Percentiles rank a stretch among this genome's conserved stretches.
These are phyloP conservation scores for Malacosoma neustria DNA, from an alignment of 2,888 invertebrate species.

Conservation along the genomic window DNA sequence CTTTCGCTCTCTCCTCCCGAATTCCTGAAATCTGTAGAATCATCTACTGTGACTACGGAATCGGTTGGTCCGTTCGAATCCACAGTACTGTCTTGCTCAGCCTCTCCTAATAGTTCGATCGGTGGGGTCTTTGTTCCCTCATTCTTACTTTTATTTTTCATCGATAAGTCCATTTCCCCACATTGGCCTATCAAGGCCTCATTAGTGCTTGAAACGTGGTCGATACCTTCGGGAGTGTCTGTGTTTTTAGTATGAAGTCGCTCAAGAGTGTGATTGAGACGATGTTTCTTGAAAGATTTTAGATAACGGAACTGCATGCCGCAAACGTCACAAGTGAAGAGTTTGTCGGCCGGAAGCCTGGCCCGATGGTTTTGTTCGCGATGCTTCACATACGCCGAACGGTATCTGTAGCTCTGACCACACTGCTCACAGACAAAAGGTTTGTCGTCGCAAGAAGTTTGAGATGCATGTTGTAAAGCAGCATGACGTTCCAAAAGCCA, in stretches of 20 bases:
- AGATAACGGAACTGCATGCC: slow-evolving; percentile 94
- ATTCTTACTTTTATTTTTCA: slow-evolving; percentile 57
- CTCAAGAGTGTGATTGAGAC: slow-evolving; percentile 89
- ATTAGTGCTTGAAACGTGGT: slow-evolving; percentile 83
- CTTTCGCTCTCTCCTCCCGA: slow-evolving; percentile 56
- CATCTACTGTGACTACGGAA: slow-evolving; percentile 61
- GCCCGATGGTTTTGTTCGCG: slow-evolving; percentile 93
- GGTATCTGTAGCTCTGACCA: slow-evolving; percentile 91
- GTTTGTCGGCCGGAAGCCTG: slow-evolving; percentile 89
- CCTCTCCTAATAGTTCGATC: slow-evolving; percentile 63
- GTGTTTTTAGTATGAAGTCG: slow-evolving; percentile 83
- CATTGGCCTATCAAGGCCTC: slow-evolving; percentile 75
- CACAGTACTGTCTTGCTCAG: slow-evolving; percentile 82
- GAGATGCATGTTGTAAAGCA: slow-evolving; percentile 86
- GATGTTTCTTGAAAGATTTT: slow-evolving; percentile 92
- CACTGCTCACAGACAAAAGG: slow-evolving; percentile 94
- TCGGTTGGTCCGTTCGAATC: slow-evolving; percentile 77
- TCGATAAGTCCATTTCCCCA: slow-evolving; percentile 75
- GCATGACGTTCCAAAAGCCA: slow-evolving; percentile 92
- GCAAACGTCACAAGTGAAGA: slow-evolving; percentile 93
- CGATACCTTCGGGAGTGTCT: slow-evolving; percentile 69
- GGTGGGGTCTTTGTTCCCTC: slow-evolving; percentile 62
- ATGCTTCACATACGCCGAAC: slow-evolving; percentile 84
- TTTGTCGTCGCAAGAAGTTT: slow-evolving; percentile 81
- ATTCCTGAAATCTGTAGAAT: slow-evolving; percentile 59